Base-by-base conservation (phyloP, 2,888 invertebrate genomes). In the Parnassius glacialis region DNA sequence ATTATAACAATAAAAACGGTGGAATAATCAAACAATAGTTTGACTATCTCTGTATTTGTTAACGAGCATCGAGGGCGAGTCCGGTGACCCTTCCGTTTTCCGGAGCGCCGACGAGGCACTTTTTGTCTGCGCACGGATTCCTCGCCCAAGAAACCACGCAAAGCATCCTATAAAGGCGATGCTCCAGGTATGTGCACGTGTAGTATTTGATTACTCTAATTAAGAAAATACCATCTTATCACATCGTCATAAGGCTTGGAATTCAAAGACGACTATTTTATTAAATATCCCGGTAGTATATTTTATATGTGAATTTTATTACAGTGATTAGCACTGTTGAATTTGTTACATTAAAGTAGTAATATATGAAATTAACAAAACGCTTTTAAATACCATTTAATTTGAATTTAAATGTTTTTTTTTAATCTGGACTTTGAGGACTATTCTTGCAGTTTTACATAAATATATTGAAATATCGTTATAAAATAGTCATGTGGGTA, bases 91-190 rank as follows among this genome's bases (percentile, higher is more conserved):
- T 84, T 80, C 73, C 81, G 87, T 87, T 87, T 86, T 86, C 85
- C 34, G 5, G 34, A 82, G 80, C 81, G 73, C 69, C 68, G 64
- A 72, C 70, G 72, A 75, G 80, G 81, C 78, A 84, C 79, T 87
- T 87, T 90, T 89, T 87, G 84, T 80, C 80, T 81, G 81, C 80
- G 80, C 83, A 80, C 83, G 83, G 85, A 89, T 90, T 86, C 89
- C 83, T 69, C 71, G 74, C 67, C 74, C 69, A 80, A 81, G 84
- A 79, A 83, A 76, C 77, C 80, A 78, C 79, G 80, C 75, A 71
- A 72, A 75, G 80, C 78, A 85, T 81, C 75, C 79, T 77, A 67
- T 71, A 75, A 75, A 78, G 74, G 74, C 58, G 54, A 62, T 58
- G 55, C 59, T 55, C 42, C 59, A 58, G 62, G 55, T 63, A 63